Base-by-base conservation (phyloP, 1,140 invertebrate genomes). In the Rhyzopertha dominica region DNA sequence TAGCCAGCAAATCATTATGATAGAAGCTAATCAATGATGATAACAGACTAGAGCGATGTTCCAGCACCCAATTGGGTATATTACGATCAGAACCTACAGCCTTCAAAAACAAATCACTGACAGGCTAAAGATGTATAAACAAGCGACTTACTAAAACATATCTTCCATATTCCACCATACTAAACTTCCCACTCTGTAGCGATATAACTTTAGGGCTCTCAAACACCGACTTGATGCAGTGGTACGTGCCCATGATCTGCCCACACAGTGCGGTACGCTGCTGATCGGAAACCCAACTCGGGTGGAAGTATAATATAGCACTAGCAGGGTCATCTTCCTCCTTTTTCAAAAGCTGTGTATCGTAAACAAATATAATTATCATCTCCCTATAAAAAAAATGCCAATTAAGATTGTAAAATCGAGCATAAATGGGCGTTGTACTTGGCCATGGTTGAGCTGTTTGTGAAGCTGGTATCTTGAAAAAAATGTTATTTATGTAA, bases 341-440 rank as follows among this genome's bases (percentile, higher is more conserved):
- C 24, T 76, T 74, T 54, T 77, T 74, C 62, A 85, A 82, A 57
- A 76, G 77, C 59, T 81, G 72, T n/a, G 80, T 85, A 70, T 90
- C 87, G 54, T 90, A 92, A 31, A 90, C 77, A 72, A 91, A 90
- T 43, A 90, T 81, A 68, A 91, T 88, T 75, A 87, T 82, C 70
- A 89, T 85, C 74, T 90, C 86, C 68, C 84, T 88, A 61, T 25
- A 74, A 75, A 40, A 31, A 59, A 41, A n/a, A n/a, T n/a, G n/a
- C n/a, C n/a, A n/a, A n/a, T n/a, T n/a, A n/a, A n/a, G n/a, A 47
- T 43, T 17, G 29, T 35, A 47, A 50, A 26, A 41, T 29, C 12
- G 7, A 43, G 8, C 10, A 39, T 9, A 32, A 13, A 32, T 5
- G 16, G 16, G n/a, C 24, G n/a, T n/a, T 26, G 24, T 26, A 26